A percentile compares a stretch with the other conserved stretches of the same genome.
Evolutionary conservation across 2,888 invertebrate species (phyloP).

Genomic region (Barypeithes pellucidus): DNA sequence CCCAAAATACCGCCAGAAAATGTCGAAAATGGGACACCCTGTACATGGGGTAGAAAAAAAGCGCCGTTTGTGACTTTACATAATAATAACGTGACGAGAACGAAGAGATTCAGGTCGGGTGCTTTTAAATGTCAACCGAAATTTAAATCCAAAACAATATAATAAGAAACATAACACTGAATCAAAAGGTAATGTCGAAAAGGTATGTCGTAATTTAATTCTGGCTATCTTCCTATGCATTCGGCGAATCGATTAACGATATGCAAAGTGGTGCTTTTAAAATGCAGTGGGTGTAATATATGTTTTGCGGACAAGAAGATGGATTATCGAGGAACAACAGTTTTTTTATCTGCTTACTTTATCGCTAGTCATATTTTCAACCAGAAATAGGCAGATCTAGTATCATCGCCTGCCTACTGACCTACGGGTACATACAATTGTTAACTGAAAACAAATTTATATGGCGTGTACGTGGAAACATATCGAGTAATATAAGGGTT

Average conservation of each 20-base stretch:
- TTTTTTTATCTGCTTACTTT: constrained; percentile 43
- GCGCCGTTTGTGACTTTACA: too few relatives aligned
- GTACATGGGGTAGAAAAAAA: too few relatives aligned
- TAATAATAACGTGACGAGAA: too few relatives aligned
- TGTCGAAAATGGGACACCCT: too few relatives aligned
- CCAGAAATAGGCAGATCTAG: constrained; percentile 42
- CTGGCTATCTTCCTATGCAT: constrained; percentile 11
- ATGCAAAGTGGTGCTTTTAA: constrained; percentile 52
- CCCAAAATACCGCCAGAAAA: too few relatives aligned
- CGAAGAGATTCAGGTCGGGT: too few relatives aligned
- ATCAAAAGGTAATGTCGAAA: neutral
- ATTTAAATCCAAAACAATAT: constrained; percentile 5
- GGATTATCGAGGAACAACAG: constrained; percentile 47
- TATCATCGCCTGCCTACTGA: too few relatives aligned
- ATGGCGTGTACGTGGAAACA: too few relatives aligned
- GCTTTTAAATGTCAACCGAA: neutral
- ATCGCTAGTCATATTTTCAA: constrained; percentile 35
- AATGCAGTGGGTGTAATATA: constrained; percentile 54
- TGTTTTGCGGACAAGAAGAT: constrained; percentile 46
- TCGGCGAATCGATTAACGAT: constrained; percentile 50
- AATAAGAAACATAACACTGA: constrained; percentile 5
- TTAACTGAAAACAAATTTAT: too few relatives aligned
- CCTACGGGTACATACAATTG: too few relatives aligned
- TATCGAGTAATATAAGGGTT: too few relatives aligned
- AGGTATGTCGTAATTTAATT: constrained; percentile 14